A percentile compares a stretch with the other conserved stretches of the same genome.
Evolutionary conservation across 30 jellyfish, hydroid and myxozoan genomes (phyloP).

Genomic region (Catostylus mosaicus): DNA sequence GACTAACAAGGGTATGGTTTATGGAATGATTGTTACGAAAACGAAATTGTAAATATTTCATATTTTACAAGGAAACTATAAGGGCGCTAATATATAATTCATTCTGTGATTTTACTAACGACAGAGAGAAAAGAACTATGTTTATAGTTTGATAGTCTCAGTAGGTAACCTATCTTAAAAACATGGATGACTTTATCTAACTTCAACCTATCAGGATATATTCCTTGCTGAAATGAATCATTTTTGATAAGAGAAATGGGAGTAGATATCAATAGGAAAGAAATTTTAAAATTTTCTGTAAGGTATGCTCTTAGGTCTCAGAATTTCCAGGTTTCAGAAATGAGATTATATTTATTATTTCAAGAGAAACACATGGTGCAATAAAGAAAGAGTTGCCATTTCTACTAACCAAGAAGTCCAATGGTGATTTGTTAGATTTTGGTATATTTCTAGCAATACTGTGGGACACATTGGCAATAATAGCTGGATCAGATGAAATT

Average conservation of each 20-base stretch:
- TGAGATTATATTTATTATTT: conserved; percentile 31
- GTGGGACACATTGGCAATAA: conserved; percentile 24
- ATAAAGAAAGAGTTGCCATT: conserved; percentile 8
- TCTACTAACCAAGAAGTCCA: background rate
- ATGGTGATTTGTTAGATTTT: background rate
- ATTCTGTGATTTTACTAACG: conserved; percentile 33
- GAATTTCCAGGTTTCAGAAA: conserved; percentile 25
- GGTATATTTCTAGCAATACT: background rate
- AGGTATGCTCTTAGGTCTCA: conserved; percentile 27
- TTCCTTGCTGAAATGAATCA: conserved; percentile 16
- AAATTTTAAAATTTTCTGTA: background rate
- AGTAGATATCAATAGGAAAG: background rate
- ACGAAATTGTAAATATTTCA: conserved; percentile 1
- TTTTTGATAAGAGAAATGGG: conserved; percentile 21
- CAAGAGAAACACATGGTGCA: conserved; percentile 28
- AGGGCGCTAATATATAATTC: conserved; percentile 24
- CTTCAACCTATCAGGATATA: conserved; percentile 14
- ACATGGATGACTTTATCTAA: conserved; percentile 43
- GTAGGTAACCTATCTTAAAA: conserved; percentile 39
- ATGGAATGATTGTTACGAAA: conserved; percentile 1
- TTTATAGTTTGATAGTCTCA: conserved; percentile 29
- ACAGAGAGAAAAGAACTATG: conserved; percentile 48
- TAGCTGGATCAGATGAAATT: conserved; percentile 5
- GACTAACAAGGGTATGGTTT: conserved; percentile 30
- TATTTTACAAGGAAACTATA: conserved; percentile 33